Evolutionary conservation across 2,888 invertebrate species (phyloP), one percentile per base, ranked within the genome.

Genomic region (Polydrusus cervinus): DNA sequence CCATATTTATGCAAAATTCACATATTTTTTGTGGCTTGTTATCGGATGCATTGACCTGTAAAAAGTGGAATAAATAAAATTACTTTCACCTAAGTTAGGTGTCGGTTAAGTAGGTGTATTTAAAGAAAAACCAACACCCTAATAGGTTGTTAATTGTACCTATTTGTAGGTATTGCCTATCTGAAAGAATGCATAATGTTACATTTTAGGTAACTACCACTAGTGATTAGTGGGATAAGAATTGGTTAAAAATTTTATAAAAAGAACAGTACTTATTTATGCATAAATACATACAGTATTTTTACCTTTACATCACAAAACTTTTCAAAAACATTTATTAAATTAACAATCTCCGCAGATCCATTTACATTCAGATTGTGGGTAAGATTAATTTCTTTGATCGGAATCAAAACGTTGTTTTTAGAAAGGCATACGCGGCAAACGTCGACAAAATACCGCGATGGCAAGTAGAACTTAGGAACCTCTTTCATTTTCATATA

Each of bases 1-100:
- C 49, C 65, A 65, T 49, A 49, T 49, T 49, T 16, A 65, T 49
- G 49, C 65, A 65, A 65, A 34, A 51, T 65, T 65, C 65, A 34
- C 65, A 65, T 7, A 65, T 65, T 34, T 34, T 30, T 49, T 65
- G 65, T 16, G 65, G 65, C 6, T 65, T 65, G 34, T 34, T 65
- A 47, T 65, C 65, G 34, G 49, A 65, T 0, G 1, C 34, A n/a
- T n/a, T 18, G 1, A 65, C 49, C 65, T 65, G n/a, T 16, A 65
- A 65, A 43, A 8, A 38, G 13, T 34, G 14, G n/a, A 34, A 34
- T n/a, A n/a, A 10, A 14, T 25, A 10, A 25, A 30, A 25, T 13
- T n/a, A n/a, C n/a, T n/a, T n/a, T n/a, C n/a, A n/a, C n/a, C n/a
- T n/a, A n/a, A 16, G 53, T 7, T 18, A 25, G 25, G 25, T 25